These are phyloP conservation scores for Lucifuga dentata DNA, from an alignment of 2,113 vertebrate species.

Conservation along the genomic window DNA sequence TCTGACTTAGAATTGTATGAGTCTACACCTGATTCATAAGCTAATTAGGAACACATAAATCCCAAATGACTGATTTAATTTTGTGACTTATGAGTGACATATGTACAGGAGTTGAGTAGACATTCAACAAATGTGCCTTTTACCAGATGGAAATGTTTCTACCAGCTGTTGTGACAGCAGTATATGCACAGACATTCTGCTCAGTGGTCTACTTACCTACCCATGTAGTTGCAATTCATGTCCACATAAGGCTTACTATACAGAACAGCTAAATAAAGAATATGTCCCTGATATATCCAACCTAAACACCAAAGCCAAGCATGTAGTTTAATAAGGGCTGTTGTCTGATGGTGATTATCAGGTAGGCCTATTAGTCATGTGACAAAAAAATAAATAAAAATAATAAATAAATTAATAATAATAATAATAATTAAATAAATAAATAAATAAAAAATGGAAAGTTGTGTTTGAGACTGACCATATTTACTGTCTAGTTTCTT, in stretches of 20 bases:
- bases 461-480: too few species aligned
- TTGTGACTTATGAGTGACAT: not conserved
- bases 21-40: too few species aligned
- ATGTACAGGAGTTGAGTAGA: not conserved
- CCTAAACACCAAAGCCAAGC: not conserved
- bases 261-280: constrained; percentile 6
- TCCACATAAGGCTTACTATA: not conserved
- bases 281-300: not conserved
- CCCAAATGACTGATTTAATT: constrained; percentile 5
- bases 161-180: constrained; percentile 42
- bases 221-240: not conserved
- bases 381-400: too few species aligned
- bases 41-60: not conserved
- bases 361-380: too few species aligned
- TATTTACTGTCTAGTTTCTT: too few species aligned
- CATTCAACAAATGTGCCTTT: not conserved
- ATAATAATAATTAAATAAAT: too few species aligned
- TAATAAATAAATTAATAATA: too few species aligned
- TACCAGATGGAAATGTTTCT: constrained; percentile 46
- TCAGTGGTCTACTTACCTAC: not conserved
- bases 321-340: not conserved
- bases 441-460: too few species aligned
- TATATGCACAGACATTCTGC: constrained; percentile 3
- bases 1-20: too few species aligned
- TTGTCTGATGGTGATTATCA: too few species aligned